Base-by-base conservation (phyloP, 2,888 invertebrate species). In the Artemia sp. region DNA sequence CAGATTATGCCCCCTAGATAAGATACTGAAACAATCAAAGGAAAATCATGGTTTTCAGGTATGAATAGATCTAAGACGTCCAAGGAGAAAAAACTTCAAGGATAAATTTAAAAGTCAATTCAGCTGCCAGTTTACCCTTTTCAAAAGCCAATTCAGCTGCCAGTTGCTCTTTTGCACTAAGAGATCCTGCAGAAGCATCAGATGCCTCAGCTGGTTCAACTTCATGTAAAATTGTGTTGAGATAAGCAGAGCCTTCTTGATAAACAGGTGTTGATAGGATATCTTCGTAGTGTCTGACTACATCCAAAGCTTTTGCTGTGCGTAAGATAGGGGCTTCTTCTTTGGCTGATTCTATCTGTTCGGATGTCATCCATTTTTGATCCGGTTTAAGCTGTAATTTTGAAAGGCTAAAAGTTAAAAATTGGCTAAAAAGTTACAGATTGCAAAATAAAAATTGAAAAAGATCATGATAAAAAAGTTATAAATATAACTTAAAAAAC, bases 331-430 rank as follows among this genome's bases (percentile, higher is more conserved):
- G 67, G 19, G 38, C 67, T 50, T n/a, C 12, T 12, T 58, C 51
- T 50, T 51, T 67, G 8, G 51, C 14, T 19, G 12, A 50, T 24
- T 64, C 24, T 52, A 70, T 50, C 12, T 66, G 64, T 12, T 67
- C 70, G 10, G 67, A 24, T 51, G 70, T 67, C 70, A 70, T 14
- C 70, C 70, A 70, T 14, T 66, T 64, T 12, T 38, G 67, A 68
- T 66, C 52, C 1, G 58, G n/a, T 12, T 38, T 67, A 51, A 70
- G 24, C 70, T 70, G 68, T 11, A 58, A 12, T 38, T 38, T 38
- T 38, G 1, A 38, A 38, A 38, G 38, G 38, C 38, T n/a, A 38
- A 38, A 2, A 2, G 38, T 38, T 38, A 38, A 2, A 38, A 38
- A 1, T 6, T 38, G 38, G 38, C 5, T 2, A 38, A 38, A 38